Evolutionary conservation across 2,888 invertebrate genomes (phyloP).

Genomic region (Eudemis profundana): DNA sequence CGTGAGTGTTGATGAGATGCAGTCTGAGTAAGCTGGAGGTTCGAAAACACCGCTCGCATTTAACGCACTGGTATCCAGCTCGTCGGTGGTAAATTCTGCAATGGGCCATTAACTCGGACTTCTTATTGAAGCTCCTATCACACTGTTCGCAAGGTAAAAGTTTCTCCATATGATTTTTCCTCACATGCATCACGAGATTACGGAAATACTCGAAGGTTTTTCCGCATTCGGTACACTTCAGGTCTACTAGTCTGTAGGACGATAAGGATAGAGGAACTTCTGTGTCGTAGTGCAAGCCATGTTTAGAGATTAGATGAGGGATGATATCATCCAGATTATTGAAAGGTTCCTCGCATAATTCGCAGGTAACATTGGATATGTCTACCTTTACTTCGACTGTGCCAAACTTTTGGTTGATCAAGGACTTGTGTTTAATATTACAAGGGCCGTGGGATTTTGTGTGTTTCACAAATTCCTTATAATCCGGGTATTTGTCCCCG

Average conservation of each 20-base stretch:
- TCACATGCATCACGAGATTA: slow-evolving; percentile 42
- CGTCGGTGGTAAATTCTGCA: slow-evolving; percentile 39
- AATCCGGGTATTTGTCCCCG: slow-evolving; percentile 46
- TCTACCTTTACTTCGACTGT: slow-evolving; percentile 50
- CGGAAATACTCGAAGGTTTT: slow-evolving; percentile 43
- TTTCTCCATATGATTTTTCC: slow-evolving; percentile 41
- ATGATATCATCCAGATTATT: slow-evolving; percentile 47
- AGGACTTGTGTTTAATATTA: slow-evolving; percentile 39
- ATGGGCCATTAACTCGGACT: slow-evolving; percentile 38
- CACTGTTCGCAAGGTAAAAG: slow-evolving; percentile 38
- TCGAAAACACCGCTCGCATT: slow-evolving; percentile 38
- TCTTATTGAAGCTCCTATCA: slow-evolving; percentile 42
- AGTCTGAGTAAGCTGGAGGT: slow-evolving; percentile 32
- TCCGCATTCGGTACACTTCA: slow-evolving; percentile 50
- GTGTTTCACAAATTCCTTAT: slow-evolving; percentile 51
- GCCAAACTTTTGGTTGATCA: slow-evolving; percentile 40
- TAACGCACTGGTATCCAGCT: slow-evolving; percentile 35
- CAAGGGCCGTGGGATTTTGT: slow-evolving; percentile 52
- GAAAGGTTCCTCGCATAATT: slow-evolving; percentile 50
- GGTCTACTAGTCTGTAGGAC: slow-evolving; percentile 46
- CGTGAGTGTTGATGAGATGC: slow-evolving; percentile 35
- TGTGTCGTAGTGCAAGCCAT: slow-evolving; percentile 47
- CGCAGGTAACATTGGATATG: slow-evolving; percentile 51
- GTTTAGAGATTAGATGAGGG: slow-evolving; percentile 47
- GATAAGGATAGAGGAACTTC: slow-evolving; percentile 45